phyloP scores from a whole-genome alignment of 37 sponge, comb jelly and placozoan species.

The Ephydatia muelleri region DNA sequence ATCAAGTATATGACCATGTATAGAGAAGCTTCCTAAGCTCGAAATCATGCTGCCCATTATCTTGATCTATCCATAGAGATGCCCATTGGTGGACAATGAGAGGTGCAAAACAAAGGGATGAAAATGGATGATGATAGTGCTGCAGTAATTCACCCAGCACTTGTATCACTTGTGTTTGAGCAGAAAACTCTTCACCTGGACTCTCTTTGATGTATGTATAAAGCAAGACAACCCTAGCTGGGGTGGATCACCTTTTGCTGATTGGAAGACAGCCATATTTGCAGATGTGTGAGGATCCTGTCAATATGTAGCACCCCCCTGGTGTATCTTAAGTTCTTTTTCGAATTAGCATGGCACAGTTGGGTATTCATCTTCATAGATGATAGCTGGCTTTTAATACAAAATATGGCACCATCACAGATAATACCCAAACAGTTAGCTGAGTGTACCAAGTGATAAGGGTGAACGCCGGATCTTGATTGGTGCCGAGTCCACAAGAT shows the following conservation, averaged over 20 bases:
- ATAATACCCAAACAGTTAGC: neutral
- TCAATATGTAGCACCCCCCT: neutral
- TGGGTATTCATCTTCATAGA: neutral
- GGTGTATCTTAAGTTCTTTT: too few relatives aligned
- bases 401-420: neutral
- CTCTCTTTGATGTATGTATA: too few relatives aligned
- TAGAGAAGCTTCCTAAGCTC: too few relatives aligned
- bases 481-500: neutral
- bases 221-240: neutral
- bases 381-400: neutral
- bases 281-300: neutral
- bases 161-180: too few relatives aligned
- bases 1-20: too few relatives aligned
- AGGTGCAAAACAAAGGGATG: too few relatives aligned
- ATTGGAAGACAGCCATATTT: neutral
- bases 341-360: neutral
- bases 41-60: too few relatives aligned
- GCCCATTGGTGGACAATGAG: too few relatives aligned
- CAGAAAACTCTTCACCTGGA: too few relatives aligned
- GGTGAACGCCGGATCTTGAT: neutral
- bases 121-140: too few relatives aligned
- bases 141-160: too few relatives aligned
- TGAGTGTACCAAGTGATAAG: neutral
- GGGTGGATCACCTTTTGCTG: neutral
- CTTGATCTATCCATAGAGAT: too few relatives aligned